These are phyloP conservation scores for Actinernus sp. DNA, from an alignment of 92 coral and sea anemone genomes.

Conservation along the genomic window DNA sequence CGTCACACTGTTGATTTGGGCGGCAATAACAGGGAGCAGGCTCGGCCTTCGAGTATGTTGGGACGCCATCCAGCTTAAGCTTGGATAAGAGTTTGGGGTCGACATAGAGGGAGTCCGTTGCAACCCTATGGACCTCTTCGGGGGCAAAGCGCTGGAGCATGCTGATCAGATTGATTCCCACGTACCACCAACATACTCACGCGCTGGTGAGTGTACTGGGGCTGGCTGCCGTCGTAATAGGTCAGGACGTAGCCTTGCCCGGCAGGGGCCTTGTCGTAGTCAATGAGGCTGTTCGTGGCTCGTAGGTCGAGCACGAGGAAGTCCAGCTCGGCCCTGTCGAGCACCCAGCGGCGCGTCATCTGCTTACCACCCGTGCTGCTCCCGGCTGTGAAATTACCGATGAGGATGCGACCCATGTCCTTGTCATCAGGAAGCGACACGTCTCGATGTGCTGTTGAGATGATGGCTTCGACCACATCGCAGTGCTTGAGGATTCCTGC, in stretches of 20 bases:
- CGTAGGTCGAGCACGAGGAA: conserved; percentile 1
- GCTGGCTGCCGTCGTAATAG: conserved; percentile 11
- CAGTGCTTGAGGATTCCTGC: background rate
- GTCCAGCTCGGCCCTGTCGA: conserved; percentile 8
- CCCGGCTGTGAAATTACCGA: conserved; percentile 4
- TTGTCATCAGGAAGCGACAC: conserved; percentile 11
- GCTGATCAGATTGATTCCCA: conserved; percentile 1
- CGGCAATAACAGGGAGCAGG: too few species aligned
- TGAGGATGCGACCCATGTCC: background rate
- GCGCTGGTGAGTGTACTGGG: conserved; percentile 17
- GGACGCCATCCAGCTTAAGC: background rate
- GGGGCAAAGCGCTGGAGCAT: background rate
- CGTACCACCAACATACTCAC: conserved; percentile 2
- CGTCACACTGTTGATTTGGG: too few species aligned
- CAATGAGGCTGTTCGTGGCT: background rate
- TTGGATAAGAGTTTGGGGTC: background rate
- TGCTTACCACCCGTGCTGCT: background rate
- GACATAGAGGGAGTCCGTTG: background rate
- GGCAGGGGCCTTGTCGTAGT: conserved; percentile 5
- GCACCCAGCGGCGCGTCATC: background rate
- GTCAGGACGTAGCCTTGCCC: conserved; percentile 16
- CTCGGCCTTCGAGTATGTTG: background rate
- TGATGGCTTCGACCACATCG: background rate
- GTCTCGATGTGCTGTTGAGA: conserved; percentile 2
- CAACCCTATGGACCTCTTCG: background rate